Base-by-base conservation (phyloP, 1,140 invertebrate genomes). In the Scylla paramamosain region DNA sequence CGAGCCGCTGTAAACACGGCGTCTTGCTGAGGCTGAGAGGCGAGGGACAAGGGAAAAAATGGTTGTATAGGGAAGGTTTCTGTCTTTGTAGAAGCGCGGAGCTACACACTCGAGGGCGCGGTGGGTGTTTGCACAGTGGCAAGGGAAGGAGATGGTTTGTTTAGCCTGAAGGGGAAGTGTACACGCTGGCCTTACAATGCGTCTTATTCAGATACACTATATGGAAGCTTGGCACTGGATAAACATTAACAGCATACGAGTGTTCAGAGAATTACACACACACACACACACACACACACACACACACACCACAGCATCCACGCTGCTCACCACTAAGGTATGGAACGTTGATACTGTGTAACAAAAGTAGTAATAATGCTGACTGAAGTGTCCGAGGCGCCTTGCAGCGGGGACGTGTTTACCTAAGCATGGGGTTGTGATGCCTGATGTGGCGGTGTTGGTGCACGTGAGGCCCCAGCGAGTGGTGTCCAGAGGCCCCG, bases 151-250 rank as follows among this genome's bases (percentile, higher is more conserved):
- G 67, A 77, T 0, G 67, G 8, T 25, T 77, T 77, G 67, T 77
- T 77, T n/a, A 77, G 67, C 67, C 20, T 77, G 67, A n/a, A 77
- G 67, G 59, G 67, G 67, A 77, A n/a, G 67, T 77, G 67, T 39
- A 39, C 67, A n/a, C 25, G 67, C 67, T 3, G 67, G 67, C 10
- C 67, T 59, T n/a, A 77, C 67, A 77, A 77, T 77, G 20, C 67
- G 20, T 20, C 67, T 77, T 77, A 77, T 77, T 77, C 67, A 77
- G 67, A 25, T 25, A 7, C 25, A 20, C 12, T 77, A 20, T 77
- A n/a, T 77, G 67, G 67, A 77, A 7, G 67, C 67, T 20, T 20
- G 6, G 0, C 67, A n/a, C 67, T 7, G n/a, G 25, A n/a, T n/a
- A 77, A 77, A 77, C 67, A 77, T n/a, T n/a, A n/a, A n/a, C 7